phyloP scores from a whole-genome alignment of 2,113 vertebrate species.

The Dicrurus megarhynchus region DNA sequence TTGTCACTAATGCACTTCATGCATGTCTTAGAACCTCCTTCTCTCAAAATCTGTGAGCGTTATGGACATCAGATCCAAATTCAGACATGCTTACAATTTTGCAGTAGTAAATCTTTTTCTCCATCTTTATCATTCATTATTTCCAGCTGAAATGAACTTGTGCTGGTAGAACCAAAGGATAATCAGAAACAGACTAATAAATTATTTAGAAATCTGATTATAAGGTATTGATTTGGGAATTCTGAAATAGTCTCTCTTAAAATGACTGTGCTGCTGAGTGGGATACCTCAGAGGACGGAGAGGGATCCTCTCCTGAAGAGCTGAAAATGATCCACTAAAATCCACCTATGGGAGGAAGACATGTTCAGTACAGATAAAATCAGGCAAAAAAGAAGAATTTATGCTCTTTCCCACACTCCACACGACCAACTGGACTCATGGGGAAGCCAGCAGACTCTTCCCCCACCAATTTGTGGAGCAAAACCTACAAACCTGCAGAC shows the following conservation, averaged over 20 bases:
- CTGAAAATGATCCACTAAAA: neutral
- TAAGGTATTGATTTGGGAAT: neutral
- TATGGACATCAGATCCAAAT: neutral
- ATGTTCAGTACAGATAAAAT: neutral
- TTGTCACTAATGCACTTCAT: neutral
- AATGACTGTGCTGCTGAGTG: neutral
- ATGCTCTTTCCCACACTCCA: neutral
- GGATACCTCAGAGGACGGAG: neutral
- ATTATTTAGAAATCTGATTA: neutral
- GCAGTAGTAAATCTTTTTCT: neutral
- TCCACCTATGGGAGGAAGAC: neutral
- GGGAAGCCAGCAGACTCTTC: neutral
- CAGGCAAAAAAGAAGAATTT: neutral
- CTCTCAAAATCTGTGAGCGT: neutral
- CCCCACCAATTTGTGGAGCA: neutral
- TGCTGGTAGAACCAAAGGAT: neutral
- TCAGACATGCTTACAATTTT: neutral
- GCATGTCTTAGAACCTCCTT: neutral
- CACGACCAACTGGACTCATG: neutral
- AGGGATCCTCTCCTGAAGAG: neutral
- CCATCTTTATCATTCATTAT: neutral
- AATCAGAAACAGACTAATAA: neutral
- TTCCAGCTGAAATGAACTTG: neutral
- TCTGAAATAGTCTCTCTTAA: neutral
- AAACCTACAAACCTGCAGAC: neutral